Conservation (phyloP, 2,113 vertebrate genomes). For the Tragelaphus buxtoni region DNA sequence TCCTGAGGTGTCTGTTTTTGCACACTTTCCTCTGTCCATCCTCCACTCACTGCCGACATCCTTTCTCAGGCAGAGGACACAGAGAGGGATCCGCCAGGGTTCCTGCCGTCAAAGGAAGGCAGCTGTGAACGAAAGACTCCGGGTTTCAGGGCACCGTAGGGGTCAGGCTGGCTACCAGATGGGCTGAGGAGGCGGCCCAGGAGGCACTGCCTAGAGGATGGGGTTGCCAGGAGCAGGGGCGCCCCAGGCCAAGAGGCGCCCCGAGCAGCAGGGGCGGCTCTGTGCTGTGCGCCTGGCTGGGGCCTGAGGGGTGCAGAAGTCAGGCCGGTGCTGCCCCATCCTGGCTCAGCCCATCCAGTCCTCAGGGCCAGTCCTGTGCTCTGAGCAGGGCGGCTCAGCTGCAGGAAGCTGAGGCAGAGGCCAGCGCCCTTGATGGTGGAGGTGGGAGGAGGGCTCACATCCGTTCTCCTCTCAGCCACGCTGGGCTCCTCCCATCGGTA, state of each 20-base stretch:
- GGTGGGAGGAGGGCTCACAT: neutral
- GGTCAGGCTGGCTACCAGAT: neutral
- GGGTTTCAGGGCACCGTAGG: neutral
- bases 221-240: neutral
- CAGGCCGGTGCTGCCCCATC: fast-evolving
- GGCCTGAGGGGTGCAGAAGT: neutral
- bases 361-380: neutral
- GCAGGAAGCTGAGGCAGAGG: neutral
- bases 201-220: fast-evolving
- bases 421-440: neutral
- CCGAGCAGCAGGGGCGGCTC: fast-evolving
- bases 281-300: fast-evolving
- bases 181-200: neutral
- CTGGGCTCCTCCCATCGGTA: fast-evolving
- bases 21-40: neutral
- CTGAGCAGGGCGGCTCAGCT: fast-evolving
- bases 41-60: neutral
- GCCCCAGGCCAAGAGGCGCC: neutral
- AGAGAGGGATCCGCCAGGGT: neutral
- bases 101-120: neutral
- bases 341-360: fast-evolving
- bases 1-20: neutral
- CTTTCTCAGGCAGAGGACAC: neutral
- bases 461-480: fast-evolving
- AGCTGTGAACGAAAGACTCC: fast-evolving